phyloP scores from a whole-genome alignment of 1,140 invertebrate species.

The Linepithema humile region DNA sequence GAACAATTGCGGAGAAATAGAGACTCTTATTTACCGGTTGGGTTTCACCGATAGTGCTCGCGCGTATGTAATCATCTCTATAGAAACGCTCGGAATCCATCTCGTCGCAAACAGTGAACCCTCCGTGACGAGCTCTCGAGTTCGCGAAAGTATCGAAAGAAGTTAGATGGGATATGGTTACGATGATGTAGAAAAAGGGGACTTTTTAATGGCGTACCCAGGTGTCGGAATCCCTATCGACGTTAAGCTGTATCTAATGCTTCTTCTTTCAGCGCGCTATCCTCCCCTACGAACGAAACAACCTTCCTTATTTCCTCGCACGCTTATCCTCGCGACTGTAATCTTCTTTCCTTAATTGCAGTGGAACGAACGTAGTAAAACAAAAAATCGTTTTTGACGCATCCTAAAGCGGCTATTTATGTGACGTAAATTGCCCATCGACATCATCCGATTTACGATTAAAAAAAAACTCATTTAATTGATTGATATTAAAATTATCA shows the following conservation, averaged over 20 bases:
- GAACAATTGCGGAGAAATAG: not conserved
- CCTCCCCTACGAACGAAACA: not conserved
- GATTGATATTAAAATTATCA: not conserved
- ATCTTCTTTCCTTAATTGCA: constrained; percentile 26
- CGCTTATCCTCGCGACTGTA: constrained; percentile 20
- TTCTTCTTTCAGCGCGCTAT: constrained; percentile 2
- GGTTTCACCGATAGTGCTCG: not conserved
- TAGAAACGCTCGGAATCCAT: constrained; percentile 28
- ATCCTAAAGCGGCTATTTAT: not conserved
- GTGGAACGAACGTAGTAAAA: not conserved
- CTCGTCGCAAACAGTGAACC: not conserved
- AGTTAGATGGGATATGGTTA: constrained; percentile 44
- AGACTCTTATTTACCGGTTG: not conserved
- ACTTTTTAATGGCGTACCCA: constrained; percentile 63
- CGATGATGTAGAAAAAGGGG: constrained; percentile 32
- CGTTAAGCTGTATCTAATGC: constrained; percentile 52
- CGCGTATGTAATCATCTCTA: not conserved
- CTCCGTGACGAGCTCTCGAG: not conserved
- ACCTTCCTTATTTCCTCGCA: constrained; percentile 26
- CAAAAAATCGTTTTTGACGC: not conserved
- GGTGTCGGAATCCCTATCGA: constrained; percentile 50
- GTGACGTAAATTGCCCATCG: not conserved
- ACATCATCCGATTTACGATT: not conserved
- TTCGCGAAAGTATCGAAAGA: constrained; percentile 37
- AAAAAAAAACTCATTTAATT: not conserved